These are phyloP conservation scores for Euzophera pinguis DNA, from an alignment of 2,888 invertebrate species.

Conservation along the genomic window DNA sequence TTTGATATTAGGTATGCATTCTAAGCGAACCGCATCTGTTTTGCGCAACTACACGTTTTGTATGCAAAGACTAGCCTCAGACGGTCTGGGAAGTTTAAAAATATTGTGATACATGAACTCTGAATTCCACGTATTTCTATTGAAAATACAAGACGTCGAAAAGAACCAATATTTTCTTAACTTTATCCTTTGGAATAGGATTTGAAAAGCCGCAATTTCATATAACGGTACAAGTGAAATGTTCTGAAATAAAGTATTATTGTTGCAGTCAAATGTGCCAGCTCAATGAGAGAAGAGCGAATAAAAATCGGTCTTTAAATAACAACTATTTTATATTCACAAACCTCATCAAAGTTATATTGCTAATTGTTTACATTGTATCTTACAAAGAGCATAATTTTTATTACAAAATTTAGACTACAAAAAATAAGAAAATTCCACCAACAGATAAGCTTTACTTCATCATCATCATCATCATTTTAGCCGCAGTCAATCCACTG, in stretches of 20 bases:
- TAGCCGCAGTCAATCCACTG: no score
- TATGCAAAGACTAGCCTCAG: neutral
- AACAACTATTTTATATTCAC: no score
- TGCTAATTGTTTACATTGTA: no score
- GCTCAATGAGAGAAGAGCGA: neutral
- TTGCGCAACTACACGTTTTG: neutral
- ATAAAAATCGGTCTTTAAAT: no score
- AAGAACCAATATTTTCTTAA: conserved; percentile 8
- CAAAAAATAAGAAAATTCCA: no score
- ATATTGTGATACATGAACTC: conserved; percentile 9
- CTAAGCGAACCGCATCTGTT: conserved; percentile 2
- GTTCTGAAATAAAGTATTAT: conserved; percentile 1
- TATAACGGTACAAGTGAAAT: conserved; percentile 4
- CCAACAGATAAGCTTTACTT: no score
- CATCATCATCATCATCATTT: no score
- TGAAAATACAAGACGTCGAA: conserved; percentile 5
- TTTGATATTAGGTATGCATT: neutral
- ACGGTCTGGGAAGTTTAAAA: conserved; percentile 2
- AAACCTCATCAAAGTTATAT: no score
- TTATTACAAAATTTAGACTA: no score
- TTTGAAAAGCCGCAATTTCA: conserved; percentile 8
- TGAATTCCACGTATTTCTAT: neutral
- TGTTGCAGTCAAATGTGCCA: neutral
- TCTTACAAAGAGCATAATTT: no score
- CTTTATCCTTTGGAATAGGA: conserved; percentile 7